These are phyloP conservation scores for Tachysurus fulvidraco DNA, from an alignment of 2,113 vertebrate genomes.

Conservation along the genomic window DNA sequence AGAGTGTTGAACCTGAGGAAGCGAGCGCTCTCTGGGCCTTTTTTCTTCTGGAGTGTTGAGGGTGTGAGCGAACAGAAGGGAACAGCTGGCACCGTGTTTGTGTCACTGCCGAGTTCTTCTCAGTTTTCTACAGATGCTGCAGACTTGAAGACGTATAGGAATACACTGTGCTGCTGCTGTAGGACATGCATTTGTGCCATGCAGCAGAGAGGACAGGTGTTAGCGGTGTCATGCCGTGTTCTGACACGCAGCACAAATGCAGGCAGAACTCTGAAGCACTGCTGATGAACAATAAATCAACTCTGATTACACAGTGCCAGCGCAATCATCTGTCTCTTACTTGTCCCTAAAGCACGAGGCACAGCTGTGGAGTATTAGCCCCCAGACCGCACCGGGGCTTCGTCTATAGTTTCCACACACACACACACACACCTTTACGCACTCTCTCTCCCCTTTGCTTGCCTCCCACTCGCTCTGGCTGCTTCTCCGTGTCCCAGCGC, in stretches of 20 bases:
- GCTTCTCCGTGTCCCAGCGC: not conserved
- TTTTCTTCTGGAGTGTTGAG: not conserved
- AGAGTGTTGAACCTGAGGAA: slow-evolving; percentile 6
- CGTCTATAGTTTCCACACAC: slow-evolving; percentile 54
- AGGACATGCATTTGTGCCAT: slow-evolving; percentile 65
- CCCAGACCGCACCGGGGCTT: slow-evolving; percentile 56
- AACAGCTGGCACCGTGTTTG: slow-evolving; percentile 66
- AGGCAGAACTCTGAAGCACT: slow-evolving; percentile 90
- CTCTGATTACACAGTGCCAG: slow-evolving; percentile 99
- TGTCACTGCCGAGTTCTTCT: slow-evolving; percentile 69
- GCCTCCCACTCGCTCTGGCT: slow-evolving; percentile 13
- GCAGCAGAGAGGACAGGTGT: slow-evolving; percentile 94
- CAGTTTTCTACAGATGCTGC: slow-evolving; percentile 21
- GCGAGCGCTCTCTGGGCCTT: slow-evolving; percentile 44
- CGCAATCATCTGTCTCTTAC: slow-evolving; percentile 86
- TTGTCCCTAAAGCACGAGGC: slow-evolving; percentile 72
- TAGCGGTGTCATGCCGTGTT: slow-evolving; percentile 83
- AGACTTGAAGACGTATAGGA: too few relatives aligned
- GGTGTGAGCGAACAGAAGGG: slow-evolving; percentile 56
- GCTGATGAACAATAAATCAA: slow-evolving; percentile 99
- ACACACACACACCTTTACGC: slow-evolving; percentile 29
- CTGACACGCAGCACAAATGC: slow-evolving; percentile 94
- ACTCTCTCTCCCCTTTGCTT: slow-evolving; percentile 8
- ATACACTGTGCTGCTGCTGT: not conserved
- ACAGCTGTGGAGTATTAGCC: slow-evolving; percentile 75